phyloP scores from a whole-genome alignment of 2,113 vertebrate species.

The Pelecanoides urinatrix region DNA sequence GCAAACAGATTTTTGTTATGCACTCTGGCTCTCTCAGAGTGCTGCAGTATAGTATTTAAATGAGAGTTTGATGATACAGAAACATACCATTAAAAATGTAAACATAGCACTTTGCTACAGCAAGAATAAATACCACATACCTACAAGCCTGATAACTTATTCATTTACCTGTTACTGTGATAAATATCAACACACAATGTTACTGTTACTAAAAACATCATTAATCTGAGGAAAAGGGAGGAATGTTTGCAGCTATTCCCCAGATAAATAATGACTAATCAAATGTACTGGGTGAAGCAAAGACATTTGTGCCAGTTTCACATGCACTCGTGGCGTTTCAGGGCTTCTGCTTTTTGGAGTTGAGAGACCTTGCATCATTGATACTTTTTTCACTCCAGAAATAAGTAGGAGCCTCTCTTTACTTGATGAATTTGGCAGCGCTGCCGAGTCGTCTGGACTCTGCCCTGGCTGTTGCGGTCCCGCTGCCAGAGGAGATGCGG shows the following conservation, averaged over 20 bases:
- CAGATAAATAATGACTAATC: neutral
- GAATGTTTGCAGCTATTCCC: neutral
- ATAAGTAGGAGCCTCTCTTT: neutral
- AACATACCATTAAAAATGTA: neutral
- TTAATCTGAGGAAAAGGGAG: neutral
- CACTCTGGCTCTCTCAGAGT: neutral
- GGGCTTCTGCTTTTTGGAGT: neutral
- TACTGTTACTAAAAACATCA: neutral
- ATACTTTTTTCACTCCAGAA: neutral
- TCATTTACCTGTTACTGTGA: neutral
- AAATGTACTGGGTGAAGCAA: neutral
- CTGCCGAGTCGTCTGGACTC: neutral
- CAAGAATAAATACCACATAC: neutral
- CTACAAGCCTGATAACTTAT: neutral
- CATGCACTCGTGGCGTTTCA: rapidly evolving
- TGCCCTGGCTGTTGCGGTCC: neutral
- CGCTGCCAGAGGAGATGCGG: neutral
- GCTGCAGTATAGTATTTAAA: neutral
- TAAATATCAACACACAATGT: neutral
- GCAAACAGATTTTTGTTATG: too few relatives aligned
- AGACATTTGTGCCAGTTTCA: neutral
- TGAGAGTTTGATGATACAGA: neutral
- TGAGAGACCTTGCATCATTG: neutral
- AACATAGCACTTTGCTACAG: neutral
- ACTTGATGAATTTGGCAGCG: neutral